Percentiles rank a stretch among this genome's conserved stretches.
Conservation (phyloP, 2,113 vertebrate genomes). For the Alaudala cheleensis region DNA sequence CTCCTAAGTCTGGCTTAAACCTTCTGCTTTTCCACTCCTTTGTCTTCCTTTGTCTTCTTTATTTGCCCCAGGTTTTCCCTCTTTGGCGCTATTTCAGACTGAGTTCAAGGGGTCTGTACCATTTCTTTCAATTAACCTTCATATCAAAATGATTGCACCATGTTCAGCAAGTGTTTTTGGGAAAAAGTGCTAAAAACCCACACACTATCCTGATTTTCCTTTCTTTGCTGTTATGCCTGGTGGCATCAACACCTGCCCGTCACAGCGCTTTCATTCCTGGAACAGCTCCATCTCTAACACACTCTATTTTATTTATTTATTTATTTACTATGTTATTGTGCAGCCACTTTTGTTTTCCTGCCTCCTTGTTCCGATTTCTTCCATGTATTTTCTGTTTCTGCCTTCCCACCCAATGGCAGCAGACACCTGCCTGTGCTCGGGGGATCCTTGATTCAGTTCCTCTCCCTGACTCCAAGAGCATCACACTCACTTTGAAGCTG, state of each 20-base stretch:
- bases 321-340: neutral
- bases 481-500: neutral
- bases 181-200: slow-evolving; percentile 16
- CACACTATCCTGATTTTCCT: neutral
- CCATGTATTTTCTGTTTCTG: neutral
- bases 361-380: neutral
- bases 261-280: slow-evolving; percentile 45
- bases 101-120: slow-evolving; percentile 5
- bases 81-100: neutral
- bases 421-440: neutral
- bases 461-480: neutral
- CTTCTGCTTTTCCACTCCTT: neutral
- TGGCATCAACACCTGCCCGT: slow-evolving; percentile 63
- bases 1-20: neutral
- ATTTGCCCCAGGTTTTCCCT: neutral
- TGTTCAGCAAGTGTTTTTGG: slow-evolving; percentile 40
- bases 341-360: neutral
- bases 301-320: neutral
- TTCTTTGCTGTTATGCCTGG: slow-evolving; percentile 64
- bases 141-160: slow-evolving; percentile 34
- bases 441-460: neutral
- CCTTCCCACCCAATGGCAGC: neutral
- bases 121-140: slow-evolving; percentile 67
- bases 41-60: neutral
- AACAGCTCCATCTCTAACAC: slow-evolving; percentile 8